Base-by-base conservation (phyloP, 2,888 invertebrate species). In the Parthenolecanium corni region DNA sequence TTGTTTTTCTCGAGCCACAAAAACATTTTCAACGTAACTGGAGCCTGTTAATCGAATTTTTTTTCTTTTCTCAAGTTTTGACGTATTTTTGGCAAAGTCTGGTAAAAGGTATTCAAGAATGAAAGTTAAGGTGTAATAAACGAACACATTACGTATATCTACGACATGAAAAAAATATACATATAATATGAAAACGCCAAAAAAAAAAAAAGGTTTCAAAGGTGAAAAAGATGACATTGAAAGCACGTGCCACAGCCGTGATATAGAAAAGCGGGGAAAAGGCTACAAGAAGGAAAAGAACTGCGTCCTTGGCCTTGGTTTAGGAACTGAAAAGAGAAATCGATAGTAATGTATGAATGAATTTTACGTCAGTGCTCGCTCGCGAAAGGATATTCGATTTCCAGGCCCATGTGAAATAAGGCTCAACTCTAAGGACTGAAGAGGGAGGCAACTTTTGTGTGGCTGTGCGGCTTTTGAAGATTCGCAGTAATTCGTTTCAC, bases 341-440 rank as follows among this genome's bases (percentile, higher is more conserved):
- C 61, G 61, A 61, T 61, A 51, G 23, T 61, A 51, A 61, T 61
- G n/a, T 61, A 61, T 61, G 49, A 61, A 61, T 61, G 61, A 61
- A 61, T 51, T 38, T 61, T 61, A 61, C 61, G 61, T 61, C 61
- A 61, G 16, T 49, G 36, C 40, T 21, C 36, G 46, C 42, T 40
- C 25, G 56, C 56, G 16, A 23, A 57, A 57, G 4, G 31, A 31
- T 31, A 31, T 31, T 31, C 31, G 31, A 31, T 31, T 31, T 31
- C 31, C 31, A 31, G 31, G 5, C 4, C 31, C 31, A 31, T 31
- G 31, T 31, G 31, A 31, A 9, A 31, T 6, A 31, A 31, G n/a
- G n/a, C n/a, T n/a, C n/a, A n/a, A n/a, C n/a, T n/a, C n/a, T n/a
- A n/a, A n/a, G n/a, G n/a, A n/a, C n/a, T n/a, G n/a, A n/a, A n/a